These are phyloP conservation scores for Pentamera pediparva DNA, from an alignment of 53 echinoderm and acorn worm species.

Conservation along the genomic window DNA sequence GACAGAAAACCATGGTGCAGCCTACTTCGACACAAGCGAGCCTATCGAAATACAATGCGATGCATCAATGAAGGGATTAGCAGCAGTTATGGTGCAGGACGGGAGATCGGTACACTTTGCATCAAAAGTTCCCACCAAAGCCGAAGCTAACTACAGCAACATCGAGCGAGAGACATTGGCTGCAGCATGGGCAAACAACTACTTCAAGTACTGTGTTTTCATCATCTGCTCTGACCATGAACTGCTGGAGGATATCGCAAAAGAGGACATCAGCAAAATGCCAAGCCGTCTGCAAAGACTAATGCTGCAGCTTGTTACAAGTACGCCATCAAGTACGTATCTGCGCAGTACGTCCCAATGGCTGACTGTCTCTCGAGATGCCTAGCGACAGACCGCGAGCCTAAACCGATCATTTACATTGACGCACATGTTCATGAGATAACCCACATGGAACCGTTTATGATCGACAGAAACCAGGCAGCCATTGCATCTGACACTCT, in stretches of 20 bases:
- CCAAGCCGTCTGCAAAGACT: conserved; percentile 15
- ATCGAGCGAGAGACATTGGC: conserved; percentile 30
- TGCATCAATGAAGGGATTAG: conserved; percentile 17
- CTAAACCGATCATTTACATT: no score
- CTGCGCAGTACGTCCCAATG: conserved; percentile 5
- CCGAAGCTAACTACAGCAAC: conserved; percentile 35
- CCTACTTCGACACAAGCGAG: conserved; percentile 17
- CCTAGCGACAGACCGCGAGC: no score
- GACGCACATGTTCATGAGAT: background rate
- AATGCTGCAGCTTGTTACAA: conserved; percentile 4
- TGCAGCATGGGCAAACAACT: conserved; percentile 19
- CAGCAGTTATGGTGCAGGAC: conserved; percentile 16
- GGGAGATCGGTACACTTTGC: background rate
- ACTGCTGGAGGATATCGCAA: conserved; percentile 15
- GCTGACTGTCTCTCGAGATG: conserved; percentile 24
- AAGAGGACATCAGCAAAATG: conserved; percentile 31
- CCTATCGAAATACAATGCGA: conserved; percentile 13
- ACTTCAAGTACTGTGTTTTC: conserved; percentile 20
- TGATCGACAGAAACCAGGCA: conserved; percentile 16
- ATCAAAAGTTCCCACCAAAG: background rate
- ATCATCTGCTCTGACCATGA: conserved; percentile 29
- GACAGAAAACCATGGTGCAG: background rate
- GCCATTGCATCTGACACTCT: conserved; percentile 26
- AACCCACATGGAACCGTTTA: conserved; percentile 20
- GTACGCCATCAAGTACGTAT: conserved; percentile 24